Base-by-base conservation (phyloP, 2,888 invertebrate genomes). In the Ennomos fuscantarius region DNA sequence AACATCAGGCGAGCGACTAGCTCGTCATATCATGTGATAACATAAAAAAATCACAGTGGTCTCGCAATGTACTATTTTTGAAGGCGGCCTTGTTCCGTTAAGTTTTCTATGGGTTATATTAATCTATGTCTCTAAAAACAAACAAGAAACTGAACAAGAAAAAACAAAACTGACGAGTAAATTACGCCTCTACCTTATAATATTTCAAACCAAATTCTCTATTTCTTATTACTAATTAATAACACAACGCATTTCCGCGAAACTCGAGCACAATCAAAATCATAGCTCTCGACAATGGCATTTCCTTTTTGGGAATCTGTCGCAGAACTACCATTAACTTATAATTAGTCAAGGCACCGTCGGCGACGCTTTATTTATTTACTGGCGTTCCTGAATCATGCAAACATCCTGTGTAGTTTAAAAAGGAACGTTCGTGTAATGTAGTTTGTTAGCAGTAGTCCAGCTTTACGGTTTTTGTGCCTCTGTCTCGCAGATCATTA, bases 361-460 rank as follows among this genome's bases (percentile, higher is more conserved):
- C 57, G 52, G 46, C 56, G 55, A 34, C 50, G 60, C 59, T 61
- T 77, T 78, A 80, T 76, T 83, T 84, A 84, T 81, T 77, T 79
- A 70, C 75, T 55, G 55, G 68, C 67, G 69, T 72, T 75, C 76
- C 73, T 83, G 82, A 82, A 81, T 82, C 84, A 83, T 76, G 70
- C 74, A 58, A 48, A 53, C 57, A 74, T 73, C 73, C 73, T 73
- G 78, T 67, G 64, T 64, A 49, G 49, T 64, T 68, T 66, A 46
- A 51, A 68, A 71, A 67, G 69, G 72, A 72, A 68, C 68, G 41
- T 42, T 36, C 24, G 35, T 41, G 32, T 34, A 10, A 11, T 37
- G 9, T 44, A 44, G 9, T 35, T 12, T 9, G 11, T 11, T 33
- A 24, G 45, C 44, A 49, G 49, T 49, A 34, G 12, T 39, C 1